These are phyloP conservation scores for Neoarius graeffei DNA, from an alignment of 2,113 vertebrate species.

Conservation along the genomic window DNA sequence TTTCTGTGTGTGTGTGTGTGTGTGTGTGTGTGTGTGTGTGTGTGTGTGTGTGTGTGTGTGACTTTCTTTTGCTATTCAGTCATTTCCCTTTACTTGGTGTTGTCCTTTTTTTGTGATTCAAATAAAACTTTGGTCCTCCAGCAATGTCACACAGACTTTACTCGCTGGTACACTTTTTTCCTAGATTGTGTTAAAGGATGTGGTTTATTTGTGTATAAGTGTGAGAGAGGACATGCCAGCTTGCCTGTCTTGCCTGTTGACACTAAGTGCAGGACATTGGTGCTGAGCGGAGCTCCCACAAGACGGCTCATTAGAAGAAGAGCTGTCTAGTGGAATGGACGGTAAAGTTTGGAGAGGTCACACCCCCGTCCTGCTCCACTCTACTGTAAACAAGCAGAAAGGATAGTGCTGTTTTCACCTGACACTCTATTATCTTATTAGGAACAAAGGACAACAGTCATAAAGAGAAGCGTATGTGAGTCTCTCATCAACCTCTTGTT, in stretches of 20 bases:
- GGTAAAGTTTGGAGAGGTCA: conserved; percentile 79
- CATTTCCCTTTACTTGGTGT: neutral
- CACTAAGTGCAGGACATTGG: conserved; percentile 49
- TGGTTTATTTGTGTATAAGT: conserved; percentile 19
- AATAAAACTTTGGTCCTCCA: neutral
- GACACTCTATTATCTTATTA: conserved; percentile 65
- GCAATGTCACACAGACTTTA: neutral
- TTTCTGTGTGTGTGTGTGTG: neutral
- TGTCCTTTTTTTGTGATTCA: conserved; percentile 1
- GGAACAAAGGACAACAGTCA: conserved; percentile 58
- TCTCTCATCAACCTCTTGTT: conserved; percentile 28
- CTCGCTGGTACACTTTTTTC: neutral
- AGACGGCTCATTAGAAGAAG: conserved; percentile 74
- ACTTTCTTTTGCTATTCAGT: neutral
- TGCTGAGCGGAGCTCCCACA: conserved; percentile 67
- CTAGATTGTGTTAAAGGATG: conserved; percentile 1
- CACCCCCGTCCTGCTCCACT: conserved; percentile 65
- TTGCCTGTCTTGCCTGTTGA: conserved; percentile 39
- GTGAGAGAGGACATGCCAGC: conserved; percentile 2
- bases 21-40: neutral
- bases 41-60: neutral
- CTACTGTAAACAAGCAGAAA: conserved; percentile 77
- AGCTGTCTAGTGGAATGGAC: conserved; percentile 62
- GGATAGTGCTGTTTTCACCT: conserved; percentile 67
- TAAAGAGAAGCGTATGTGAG: conserved; percentile 34